These are phyloP conservation scores for Strigamia maritima DNA, from an alignment of 2,888 invertebrate genomes.

Conservation along the genomic window DNA sequence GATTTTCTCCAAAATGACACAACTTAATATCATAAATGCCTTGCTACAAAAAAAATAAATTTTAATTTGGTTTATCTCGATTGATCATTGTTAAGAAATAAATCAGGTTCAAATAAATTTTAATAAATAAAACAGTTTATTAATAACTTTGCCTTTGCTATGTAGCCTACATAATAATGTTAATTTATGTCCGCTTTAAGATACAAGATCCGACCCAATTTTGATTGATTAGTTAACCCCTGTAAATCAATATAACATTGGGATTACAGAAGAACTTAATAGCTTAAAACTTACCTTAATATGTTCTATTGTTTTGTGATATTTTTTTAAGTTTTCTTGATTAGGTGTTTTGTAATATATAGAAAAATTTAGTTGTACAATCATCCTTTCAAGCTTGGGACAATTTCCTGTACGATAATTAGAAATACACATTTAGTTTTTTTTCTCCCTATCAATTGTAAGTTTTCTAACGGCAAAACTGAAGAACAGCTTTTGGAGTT, in stretches of 20 bases:
- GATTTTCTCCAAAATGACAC: too few relatives aligned
- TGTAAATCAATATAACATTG: not conserved
- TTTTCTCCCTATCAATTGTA: not conserved
- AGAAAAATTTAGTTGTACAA: not conserved
- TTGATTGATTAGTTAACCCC: not conserved
- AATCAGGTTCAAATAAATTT: too few relatives aligned
- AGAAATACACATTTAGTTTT: not conserved
- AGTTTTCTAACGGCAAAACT: not conserved
- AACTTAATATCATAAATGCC: too few relatives aligned
- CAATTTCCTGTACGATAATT: not conserved
- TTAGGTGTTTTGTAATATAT: not conserved
- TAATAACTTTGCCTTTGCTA: too few relatives aligned
- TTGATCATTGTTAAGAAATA: too few relatives aligned
- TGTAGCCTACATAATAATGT: too few relatives aligned
- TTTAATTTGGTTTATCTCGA: too few relatives aligned
- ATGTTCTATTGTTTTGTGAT: not conserved
- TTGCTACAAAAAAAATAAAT: too few relatives aligned
- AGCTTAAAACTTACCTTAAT: not conserved
- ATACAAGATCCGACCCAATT: not conserved
- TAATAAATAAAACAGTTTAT: too few relatives aligned
- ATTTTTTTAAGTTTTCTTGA: not conserved
- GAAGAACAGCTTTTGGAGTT: constrained; percentile 4
- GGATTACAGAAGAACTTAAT: not conserved
- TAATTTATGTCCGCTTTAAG: not conserved
- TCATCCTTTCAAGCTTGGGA: not conserved